A percentile compares a stretch with the other conserved stretches of the same genome.
These are phyloP conservation scores for Polyommatus icarus DNA, from an alignment of 2,888 invertebrate species.

Conservation along the genomic window DNA sequence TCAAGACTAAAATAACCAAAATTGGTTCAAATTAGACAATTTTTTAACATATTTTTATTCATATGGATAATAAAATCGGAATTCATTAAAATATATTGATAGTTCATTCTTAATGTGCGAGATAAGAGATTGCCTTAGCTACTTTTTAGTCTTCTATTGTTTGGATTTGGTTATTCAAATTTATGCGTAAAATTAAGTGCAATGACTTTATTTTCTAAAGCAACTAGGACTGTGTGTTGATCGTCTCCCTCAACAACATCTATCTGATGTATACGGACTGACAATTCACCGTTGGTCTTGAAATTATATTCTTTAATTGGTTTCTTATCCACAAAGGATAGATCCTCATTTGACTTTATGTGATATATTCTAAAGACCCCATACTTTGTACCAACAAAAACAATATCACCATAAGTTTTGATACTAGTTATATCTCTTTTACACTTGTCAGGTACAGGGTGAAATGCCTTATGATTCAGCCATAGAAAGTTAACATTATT, in stretches of 20 bases:
- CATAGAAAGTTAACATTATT: slow-evolving; percentile 63
- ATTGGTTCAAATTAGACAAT: no score
- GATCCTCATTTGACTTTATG: slow-evolving; percentile 51
- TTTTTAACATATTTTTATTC: no score
- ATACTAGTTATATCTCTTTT: slow-evolving; percentile 56
- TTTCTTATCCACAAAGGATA: slow-evolving; percentile 54
- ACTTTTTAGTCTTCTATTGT: no score
- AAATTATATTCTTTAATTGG: slow-evolving; percentile 64
- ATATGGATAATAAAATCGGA: not conserved
- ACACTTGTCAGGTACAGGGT: slow-evolving; percentile 51
- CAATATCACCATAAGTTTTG: slow-evolving; percentile 58
- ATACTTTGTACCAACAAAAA: slow-evolving; percentile 62
- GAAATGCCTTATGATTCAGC: slow-evolving; percentile 53
- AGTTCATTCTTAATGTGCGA: no score
- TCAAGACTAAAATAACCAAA: no score
- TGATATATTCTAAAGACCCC: slow-evolving; percentile 63
- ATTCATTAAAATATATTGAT: not conserved
- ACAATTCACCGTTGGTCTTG: slow-evolving; percentile 56
- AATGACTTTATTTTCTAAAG: slow-evolving; percentile 66
- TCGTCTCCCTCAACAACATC: slow-evolving; percentile 58
- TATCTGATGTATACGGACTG: slow-evolving; percentile 58
- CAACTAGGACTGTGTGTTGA: slow-evolving; percentile 61
- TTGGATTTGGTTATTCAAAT: slow-evolving; percentile 43
- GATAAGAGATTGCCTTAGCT: no score
- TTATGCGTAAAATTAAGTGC: slow-evolving; percentile 56